phyloP scores from a whole-genome alignment of 2,797 vertebrate genomes.

The Chelon labrosus region DNA sequence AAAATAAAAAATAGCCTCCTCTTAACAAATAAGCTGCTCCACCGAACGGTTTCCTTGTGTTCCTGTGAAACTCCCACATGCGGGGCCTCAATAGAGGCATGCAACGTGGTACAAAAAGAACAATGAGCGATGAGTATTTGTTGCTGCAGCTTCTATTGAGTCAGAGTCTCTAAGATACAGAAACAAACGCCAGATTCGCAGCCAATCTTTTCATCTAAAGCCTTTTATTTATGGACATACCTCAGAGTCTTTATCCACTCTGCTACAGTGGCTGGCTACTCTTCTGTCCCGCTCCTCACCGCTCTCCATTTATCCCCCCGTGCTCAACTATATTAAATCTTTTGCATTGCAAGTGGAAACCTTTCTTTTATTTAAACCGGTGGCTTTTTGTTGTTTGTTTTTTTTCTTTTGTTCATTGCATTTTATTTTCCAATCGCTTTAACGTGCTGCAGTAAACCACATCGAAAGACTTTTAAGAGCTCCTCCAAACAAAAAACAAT shows the following conservation, averaged over 20 bases:
- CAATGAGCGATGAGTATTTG: slow-evolving; percentile 25
- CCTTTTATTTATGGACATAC: slow-evolving; percentile 30
- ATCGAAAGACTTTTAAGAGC: no score
- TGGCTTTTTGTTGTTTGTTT: background rate
- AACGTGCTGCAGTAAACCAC: no score
- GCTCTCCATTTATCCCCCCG: background rate
- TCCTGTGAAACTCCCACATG: slow-evolving; percentile 9
- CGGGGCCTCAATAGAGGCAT: slow-evolving; percentile 28
- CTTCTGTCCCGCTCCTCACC: slow-evolving; percentile 12
- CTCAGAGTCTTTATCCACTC: slow-evolving; percentile 9
- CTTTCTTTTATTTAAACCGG: background rate
- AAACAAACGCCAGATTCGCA: slow-evolving; percentile 39
- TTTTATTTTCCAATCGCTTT: no score
- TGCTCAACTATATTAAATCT: slow-evolving; percentile 7
- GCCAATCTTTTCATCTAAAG: slow-evolving; percentile 27
- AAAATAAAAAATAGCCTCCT: slow-evolving; percentile 27
- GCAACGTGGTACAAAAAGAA: slow-evolving; percentile 11
- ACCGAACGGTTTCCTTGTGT: slow-evolving; percentile 32
- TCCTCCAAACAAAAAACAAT: background rate
- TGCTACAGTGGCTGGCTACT: slow-evolving; percentile 1
- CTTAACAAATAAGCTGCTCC: slow-evolving; percentile 21
- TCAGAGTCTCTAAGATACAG: slow-evolving; percentile 31
- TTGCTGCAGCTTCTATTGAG: slow-evolving; percentile 17
- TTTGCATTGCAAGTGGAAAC: slow-evolving; percentile 7
- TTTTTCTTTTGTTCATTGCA: background rate